phyloP scores from a whole-genome alignment of 2,888 invertebrate genomes.

The Lasiommata megera region DNA sequence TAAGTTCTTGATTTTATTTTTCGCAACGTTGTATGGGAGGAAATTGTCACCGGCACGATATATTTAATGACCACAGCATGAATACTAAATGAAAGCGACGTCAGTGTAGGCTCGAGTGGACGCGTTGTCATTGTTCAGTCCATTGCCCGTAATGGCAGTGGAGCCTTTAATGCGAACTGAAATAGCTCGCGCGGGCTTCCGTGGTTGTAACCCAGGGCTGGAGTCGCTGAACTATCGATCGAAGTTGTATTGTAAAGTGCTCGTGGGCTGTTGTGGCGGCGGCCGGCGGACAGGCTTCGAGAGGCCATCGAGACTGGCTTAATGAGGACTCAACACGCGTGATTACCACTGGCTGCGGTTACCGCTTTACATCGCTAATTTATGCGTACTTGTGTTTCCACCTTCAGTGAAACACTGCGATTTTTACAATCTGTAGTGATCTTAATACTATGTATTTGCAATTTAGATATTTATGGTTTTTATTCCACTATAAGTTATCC shows the following conservation, averaged over 20 bases:
- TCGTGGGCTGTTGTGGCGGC: background rate
- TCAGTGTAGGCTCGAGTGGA: background rate
- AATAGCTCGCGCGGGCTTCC: slow-evolving; percentile 9
- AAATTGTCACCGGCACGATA: too few species aligned
- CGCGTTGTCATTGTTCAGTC: background rate
- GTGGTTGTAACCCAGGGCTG: slow-evolving; percentile 17
- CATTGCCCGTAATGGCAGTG: background rate
- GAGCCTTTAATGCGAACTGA: background rate
- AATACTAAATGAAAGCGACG: background rate
- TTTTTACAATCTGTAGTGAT: too few species aligned
- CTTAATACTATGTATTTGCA: too few species aligned
- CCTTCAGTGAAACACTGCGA: too few species aligned
- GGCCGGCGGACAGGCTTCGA: background rate
- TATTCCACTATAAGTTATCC: too few species aligned
- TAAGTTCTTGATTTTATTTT: too few species aligned
- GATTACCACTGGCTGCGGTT: background rate
- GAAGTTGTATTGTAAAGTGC: slow-evolving; percentile 3
- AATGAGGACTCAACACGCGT: background rate
- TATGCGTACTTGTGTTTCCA: too few species aligned
- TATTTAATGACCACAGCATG: background rate
- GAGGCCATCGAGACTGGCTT: background rate
- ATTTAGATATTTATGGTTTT: too few species aligned
- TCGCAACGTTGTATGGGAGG: too few species aligned
- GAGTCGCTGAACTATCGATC: slow-evolving; percentile 32
- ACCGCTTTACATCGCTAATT: too few species aligned